These are phyloP conservation scores for Sebastes itinus DNA, from an alignment of 2,797 vertebrate genomes.

Conservation along the genomic window DNA sequence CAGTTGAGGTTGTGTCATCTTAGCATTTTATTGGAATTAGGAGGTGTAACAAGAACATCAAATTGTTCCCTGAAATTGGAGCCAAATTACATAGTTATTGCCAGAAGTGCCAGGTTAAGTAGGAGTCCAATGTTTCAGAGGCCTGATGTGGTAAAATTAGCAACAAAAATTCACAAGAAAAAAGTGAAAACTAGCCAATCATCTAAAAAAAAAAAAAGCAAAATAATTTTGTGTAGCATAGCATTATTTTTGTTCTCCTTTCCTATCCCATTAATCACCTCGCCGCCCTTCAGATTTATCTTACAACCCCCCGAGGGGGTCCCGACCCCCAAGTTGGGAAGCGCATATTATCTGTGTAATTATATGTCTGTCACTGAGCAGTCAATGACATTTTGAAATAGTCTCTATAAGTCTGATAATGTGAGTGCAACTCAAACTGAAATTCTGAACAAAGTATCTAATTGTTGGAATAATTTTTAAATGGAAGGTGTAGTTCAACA, in stretches of 20 bases:
- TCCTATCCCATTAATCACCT: background rate
- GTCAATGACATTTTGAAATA: slow-evolving; percentile 27
- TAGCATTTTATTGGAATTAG: background rate
- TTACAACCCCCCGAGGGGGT: background rate
- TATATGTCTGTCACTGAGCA: background rate
- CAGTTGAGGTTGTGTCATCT: background rate
- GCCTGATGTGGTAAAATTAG: background rate
- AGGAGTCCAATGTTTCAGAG: background rate
- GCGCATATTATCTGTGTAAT: background rate
- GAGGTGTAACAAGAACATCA: background rate
- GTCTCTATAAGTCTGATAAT: background rate
- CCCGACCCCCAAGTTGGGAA: background rate
- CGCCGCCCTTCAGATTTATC: background rate
- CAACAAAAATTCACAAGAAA: background rate
- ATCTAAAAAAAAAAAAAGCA: background rate
- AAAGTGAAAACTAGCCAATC: background rate
- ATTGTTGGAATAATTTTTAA: slow-evolving; percentile 41
- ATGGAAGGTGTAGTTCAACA: slow-evolving; percentile 45
- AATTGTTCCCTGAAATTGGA: background rate
- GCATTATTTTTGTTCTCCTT: background rate
- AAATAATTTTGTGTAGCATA: background rate
- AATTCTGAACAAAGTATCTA: slow-evolving; percentile 35
- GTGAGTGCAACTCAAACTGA: slow-evolving; percentile 4
- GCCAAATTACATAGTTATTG: background rate
- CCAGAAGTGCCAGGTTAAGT: too few species aligned